These are phyloP conservation scores for Pyrgilauda ruficollis DNA, from an alignment of 2,113 vertebrate species.

Conservation along the genomic window DNA sequence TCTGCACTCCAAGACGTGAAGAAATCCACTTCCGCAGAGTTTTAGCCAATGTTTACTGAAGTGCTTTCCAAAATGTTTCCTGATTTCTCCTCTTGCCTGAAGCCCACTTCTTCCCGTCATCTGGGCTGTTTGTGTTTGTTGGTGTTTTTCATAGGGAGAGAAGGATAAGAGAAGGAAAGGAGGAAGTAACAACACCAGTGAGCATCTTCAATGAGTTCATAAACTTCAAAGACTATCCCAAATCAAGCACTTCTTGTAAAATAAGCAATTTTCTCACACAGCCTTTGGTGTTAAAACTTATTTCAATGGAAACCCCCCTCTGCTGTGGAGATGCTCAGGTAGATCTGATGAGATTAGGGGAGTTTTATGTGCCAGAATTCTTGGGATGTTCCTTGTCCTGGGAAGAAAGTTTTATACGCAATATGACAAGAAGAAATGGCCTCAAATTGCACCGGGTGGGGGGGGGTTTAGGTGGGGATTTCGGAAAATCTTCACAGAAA, in stretches of 20 bases:
- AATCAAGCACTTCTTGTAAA: neutral
- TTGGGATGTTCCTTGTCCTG: neutral
- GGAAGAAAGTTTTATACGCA: neutral
- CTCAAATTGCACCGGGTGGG: neutral
- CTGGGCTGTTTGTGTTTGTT: neutral
- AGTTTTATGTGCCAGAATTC: neutral
- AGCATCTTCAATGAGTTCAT: neutral
- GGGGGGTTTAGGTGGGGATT: neutral
- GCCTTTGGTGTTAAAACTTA: neutral
- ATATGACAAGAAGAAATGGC: neutral
- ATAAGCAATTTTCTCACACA: neutral
- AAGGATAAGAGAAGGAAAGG: neutral
- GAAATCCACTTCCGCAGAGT: neutral
- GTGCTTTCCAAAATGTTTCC: neutral
- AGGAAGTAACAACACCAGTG: neutral
- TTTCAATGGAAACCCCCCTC: neutral
- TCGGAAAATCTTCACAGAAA: neutral
- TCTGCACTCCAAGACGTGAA: neutral
- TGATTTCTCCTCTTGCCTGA: slow-evolving; percentile 12
- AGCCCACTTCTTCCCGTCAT: neutral
- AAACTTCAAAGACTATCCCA: neutral
- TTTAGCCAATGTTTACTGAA: neutral
- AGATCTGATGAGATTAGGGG: neutral
- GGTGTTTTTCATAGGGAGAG: neutral
- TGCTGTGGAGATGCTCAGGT: neutral